Conservation (phyloP, 2,888 invertebrate genomes). For the Seira musarum region DNA sequence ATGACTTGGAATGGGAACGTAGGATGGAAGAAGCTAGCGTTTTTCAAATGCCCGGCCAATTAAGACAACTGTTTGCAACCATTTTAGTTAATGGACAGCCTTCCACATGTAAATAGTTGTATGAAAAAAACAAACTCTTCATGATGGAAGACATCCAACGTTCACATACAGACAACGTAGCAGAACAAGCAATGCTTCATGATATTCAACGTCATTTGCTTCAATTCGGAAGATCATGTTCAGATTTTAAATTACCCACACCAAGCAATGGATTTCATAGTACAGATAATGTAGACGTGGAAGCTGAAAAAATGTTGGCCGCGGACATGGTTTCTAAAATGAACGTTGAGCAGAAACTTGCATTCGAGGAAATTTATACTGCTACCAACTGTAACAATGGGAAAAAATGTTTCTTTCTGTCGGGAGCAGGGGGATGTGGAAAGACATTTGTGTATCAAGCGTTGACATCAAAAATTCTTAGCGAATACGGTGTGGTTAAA, state of each 20-base stretch:
- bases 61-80: constrained; percentile 67
- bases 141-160: constrained; percentile 49
- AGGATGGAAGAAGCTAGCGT: constrained; percentile 64
- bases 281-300: not conserved
- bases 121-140: too few species aligned
- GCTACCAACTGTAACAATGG: constrained; percentile 39
- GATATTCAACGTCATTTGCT: constrained; percentile 45
- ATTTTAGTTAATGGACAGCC: not conserved
- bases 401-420: constrained; percentile 70
- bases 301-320: not conserved
- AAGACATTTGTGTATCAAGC: constrained; percentile 71
- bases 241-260: constrained; percentile 37
- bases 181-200: constrained; percentile 29
- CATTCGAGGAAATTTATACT: constrained; percentile 38
- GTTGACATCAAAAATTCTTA: constrained; percentile 57
- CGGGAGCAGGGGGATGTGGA: constrained; percentile 73
- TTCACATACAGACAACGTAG: constrained; percentile 24
- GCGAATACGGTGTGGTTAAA: constrained; percentile 47
- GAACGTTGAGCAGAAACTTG: constrained; percentile 31
- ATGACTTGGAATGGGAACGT: constrained; percentile 69
- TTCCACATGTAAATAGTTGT: too few species aligned
- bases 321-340: not conserved
- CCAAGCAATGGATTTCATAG: not conserved
- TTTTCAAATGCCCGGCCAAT: constrained; percentile 67
- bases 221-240: constrained; percentile 28